Evolutionary conservation across 2,797 vertebrate species (phyloP).

Genomic region (Craterocephalus amniculus): DNA sequence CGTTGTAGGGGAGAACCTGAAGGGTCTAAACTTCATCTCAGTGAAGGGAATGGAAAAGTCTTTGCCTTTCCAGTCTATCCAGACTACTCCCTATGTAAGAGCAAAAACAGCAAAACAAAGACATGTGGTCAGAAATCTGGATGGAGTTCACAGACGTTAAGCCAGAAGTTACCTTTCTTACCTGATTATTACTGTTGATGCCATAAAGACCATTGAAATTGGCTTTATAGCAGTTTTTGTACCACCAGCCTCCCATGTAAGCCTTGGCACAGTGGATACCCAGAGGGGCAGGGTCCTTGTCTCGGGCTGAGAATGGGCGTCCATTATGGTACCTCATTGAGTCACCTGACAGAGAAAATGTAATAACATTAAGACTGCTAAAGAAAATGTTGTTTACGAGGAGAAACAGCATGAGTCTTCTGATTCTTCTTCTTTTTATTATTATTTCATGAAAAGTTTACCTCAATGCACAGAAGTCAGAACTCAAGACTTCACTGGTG

Average conservation of each 20-base stretch:
- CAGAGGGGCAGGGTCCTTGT: constrained; percentile 85
- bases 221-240: constrained; percentile 92
- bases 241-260: constrained; percentile 95
- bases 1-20: constrained; percentile 74
- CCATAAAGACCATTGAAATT: constrained; percentile 92
- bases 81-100: constrained; percentile 88
- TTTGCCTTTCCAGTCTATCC: constrained; percentile 95
- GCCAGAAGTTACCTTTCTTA: constrained; percentile 38
- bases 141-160: neutral
- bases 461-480: no score
- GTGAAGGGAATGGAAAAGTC: constrained; percentile 91
- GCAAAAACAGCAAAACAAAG: constrained; percentile 12
- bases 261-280: constrained; percentile 88
- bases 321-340: constrained; percentile 92
- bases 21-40: constrained; percentile 89
- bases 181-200: constrained; percentile 89
- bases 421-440: neutral
- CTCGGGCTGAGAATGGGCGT: constrained; percentile 88
- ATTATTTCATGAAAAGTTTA: neutral
- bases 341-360: constrained; percentile 81
- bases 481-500: no score
- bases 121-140: neutral
- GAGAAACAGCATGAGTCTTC: no score
- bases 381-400: neutral
- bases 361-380: neutral